A percentile compares a stretch with the other conserved stretches of the same genome.
These are phyloP conservation scores for Apotomis capreana DNA, from an alignment of 2,888 invertebrate genomes.

Conservation along the genomic window DNA sequence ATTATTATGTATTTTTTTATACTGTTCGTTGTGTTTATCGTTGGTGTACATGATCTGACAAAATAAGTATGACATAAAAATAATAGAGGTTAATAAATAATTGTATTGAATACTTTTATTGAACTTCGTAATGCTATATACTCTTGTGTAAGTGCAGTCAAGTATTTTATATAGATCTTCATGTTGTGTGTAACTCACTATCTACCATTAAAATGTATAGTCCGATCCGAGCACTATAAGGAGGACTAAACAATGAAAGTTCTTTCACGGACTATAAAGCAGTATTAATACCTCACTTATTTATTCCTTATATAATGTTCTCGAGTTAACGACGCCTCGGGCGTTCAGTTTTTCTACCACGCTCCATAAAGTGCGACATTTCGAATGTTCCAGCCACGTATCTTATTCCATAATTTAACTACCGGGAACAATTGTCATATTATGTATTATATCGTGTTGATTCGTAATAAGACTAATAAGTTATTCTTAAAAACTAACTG, in stretches of 20 bases:
- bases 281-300: slow-evolving; percentile 78
- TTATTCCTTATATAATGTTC: slow-evolving; percentile 81
- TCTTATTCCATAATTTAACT: slow-evolving; percentile 67
- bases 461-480: slow-evolving; percentile 47
- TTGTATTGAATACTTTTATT: too few relatives aligned
- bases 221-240: slow-evolving; percentile 56
- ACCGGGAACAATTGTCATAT: slow-evolving; percentile 59
- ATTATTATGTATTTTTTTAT: too few relatives aligned
- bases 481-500: slow-evolving; percentile 43
- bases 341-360: slow-evolving; percentile 75
- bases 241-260: slow-evolving; percentile 72
- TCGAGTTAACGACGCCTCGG: slow-evolving; percentile 78
- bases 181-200: slow-evolving; percentile 48
- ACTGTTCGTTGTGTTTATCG: too few relatives aligned
- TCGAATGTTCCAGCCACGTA: slow-evolving; percentile 58
- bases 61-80: too few relatives aligned
- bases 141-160: neutral
- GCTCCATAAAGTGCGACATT: slow-evolving; percentile 77
- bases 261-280: slow-evolving; percentile 80
- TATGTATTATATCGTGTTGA: slow-evolving; percentile 55
- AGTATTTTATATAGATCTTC: neutral
- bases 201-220: slow-evolving; percentile 49
- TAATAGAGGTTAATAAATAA: too few relatives aligned
- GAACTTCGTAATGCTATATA: too few relatives aligned
- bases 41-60: too few relatives aligned